Conservation (phyloP, 1,140 invertebrate species). For the Alviniconcha marisindica region DNA sequence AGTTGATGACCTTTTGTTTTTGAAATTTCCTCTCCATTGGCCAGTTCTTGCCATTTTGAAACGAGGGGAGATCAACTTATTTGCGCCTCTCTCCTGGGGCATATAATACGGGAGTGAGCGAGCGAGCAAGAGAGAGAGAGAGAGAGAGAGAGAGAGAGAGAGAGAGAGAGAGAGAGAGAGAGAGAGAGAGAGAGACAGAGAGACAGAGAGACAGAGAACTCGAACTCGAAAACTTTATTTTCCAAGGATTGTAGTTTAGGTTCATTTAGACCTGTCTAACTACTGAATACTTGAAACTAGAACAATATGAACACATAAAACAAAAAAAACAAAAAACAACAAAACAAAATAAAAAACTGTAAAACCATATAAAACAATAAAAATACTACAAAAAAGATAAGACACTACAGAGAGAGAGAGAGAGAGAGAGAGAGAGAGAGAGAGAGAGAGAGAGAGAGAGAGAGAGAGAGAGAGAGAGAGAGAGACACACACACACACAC, state of each 20-base stretch:
- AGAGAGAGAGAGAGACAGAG: not conserved
- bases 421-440: not conserved
- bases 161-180: not conserved
- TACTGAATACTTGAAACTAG: too few relatives aligned
- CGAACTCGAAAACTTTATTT: too few relatives aligned
- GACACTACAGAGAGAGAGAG: not conserved
- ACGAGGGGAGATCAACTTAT: constrained; percentile 1
- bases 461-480: not conserved
- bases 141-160: not conserved
- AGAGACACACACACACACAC: not conserved
- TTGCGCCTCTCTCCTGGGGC: not conserved
- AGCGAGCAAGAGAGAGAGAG: not conserved
- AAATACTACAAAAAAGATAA: not conserved
- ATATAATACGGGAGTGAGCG: not conserved
- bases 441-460: constrained; percentile 2
- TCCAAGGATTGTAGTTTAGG: too few relatives aligned
- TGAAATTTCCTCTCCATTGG: not conserved
- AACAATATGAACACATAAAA: too few relatives aligned
- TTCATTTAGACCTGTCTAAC: too few relatives aligned
- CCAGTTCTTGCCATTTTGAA: not conserved
- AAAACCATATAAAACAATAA: too few relatives aligned
- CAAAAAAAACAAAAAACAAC: too few relatives aligned
- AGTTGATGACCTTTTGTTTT: constrained; percentile 31
- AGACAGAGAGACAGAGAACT: not conserved
- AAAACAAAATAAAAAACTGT: too few relatives aligned